phyloP scores from a whole-genome alignment of 2,888 invertebrate species.

The Phyto melanocephala region DNA sequence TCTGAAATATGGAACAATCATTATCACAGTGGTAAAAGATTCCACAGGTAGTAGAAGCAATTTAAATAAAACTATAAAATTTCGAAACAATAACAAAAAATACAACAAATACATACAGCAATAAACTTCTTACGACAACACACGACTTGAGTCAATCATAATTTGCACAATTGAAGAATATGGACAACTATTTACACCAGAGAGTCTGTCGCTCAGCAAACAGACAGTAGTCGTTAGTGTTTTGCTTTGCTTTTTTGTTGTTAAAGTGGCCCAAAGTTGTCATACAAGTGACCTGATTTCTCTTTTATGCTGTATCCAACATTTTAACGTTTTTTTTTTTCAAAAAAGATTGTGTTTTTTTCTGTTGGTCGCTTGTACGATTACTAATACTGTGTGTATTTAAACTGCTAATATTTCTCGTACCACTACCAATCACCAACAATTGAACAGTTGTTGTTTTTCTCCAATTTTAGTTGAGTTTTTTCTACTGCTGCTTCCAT shows the following conservation, averaged over 20 bases:
- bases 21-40: too few relatives aligned
- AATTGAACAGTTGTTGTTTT: conserved; percentile 31
- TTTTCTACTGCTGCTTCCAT: background rate
- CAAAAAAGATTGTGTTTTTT: background rate
- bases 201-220: conserved; percentile 1
- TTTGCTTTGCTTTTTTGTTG: conserved; percentile 3
- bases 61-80: conserved; percentile 2
- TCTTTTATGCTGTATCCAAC: conserved; percentile 69
- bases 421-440: conserved; percentile 26
- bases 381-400: conserved; percentile 17
- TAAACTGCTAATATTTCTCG: conserved; percentile 39
- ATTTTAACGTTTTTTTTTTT: conserved; percentile 11
- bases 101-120: background rate
- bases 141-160: background rate
- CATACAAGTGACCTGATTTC: conserved; percentile 78
- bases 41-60: too few relatives aligned
- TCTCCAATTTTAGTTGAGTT: background rate
- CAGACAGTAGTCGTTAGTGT: background rate
- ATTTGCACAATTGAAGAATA: conserved; percentile 10
- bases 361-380: background rate
- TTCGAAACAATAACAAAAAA: background rate
- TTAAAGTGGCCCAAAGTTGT: conserved; percentile 67
- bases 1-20: too few relatives aligned
- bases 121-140: background rate
- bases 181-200: background rate